Percentiles rank a stretch among this genome's conserved stretches.
phyloP scores from a whole-genome alignment of 2,888 invertebrate genomes.

The Dysmachus trigonus region DNA sequence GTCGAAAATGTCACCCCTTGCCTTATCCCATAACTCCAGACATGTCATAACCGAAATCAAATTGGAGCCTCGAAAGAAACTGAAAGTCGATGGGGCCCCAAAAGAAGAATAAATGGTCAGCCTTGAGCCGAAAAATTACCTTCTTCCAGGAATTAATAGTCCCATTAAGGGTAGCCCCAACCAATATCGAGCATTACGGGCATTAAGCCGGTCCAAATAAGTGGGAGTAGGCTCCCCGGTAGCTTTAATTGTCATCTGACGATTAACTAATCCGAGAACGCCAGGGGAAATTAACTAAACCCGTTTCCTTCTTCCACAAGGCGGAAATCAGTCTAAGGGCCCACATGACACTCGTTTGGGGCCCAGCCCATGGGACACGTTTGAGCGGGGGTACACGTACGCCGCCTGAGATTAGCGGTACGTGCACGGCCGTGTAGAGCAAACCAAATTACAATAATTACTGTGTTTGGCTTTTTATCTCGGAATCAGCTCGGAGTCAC shows the following conservation, averaged over 20 bases:
- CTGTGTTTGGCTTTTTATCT: slow-evolving; percentile 38
- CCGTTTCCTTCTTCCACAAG: background rate
- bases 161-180: background rate
- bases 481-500: background rate
- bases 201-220: background rate
- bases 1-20: background rate
- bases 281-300: slow-evolving; percentile 26
- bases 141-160: background rate
- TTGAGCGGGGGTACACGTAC: slow-evolving; percentile 1
- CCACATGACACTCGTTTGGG: background rate
- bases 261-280: slow-evolving; percentile 20
- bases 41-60: background rate
- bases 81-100: background rate
- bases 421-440: slow-evolving; percentile 21
- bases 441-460: slow-evolving; percentile 47
- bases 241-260: slow-evolving; percentile 11
- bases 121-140: background rate
- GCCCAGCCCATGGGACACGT: background rate
- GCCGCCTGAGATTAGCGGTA: background rate
- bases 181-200: background rate
- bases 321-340: background rate
- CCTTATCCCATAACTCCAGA: background rate
- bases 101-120: background rate
- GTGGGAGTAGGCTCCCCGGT: background rate
- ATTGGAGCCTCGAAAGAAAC: background rate